A percentile compares a stretch with the other conserved stretches of the same genome.
phyloP scores from a whole-genome alignment of 2,113 vertebrate species.

The Prietella phreatophila region DNA sequence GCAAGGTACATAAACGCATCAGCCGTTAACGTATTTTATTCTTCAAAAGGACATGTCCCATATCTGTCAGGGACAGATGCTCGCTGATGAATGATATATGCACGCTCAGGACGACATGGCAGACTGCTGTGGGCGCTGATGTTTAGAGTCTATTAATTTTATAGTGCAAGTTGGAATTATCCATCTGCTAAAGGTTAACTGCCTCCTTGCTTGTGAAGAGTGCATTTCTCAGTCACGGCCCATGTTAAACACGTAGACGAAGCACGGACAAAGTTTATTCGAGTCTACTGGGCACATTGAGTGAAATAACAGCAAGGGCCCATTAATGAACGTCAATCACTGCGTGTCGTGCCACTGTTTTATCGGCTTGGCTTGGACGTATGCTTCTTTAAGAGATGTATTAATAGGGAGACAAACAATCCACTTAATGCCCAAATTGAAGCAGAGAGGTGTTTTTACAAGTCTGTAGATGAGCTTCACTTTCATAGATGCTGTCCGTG shows the following conservation, averaged over 20 bases:
- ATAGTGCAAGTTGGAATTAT: conserved; percentile 80
- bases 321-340: conserved; percentile 57
- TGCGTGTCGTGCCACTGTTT: conserved; percentile 34
- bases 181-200: conserved; percentile 90
- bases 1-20: conserved; percentile 42
- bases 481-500: conserved; percentile 63
- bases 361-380: conserved; percentile 48
- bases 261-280: conserved; percentile 55
- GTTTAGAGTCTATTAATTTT: conserved; percentile 81
- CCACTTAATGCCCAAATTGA: conserved; percentile 69
- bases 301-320: conserved; percentile 41
- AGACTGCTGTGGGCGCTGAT: conserved; percentile 54
- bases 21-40: conserved; percentile 51
- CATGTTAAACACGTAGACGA: conserved; percentile 28
- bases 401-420: conserved; percentile 68
- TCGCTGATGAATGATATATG: conserved; percentile 48
- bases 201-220: conserved; percentile 79
- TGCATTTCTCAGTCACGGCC: conserved; percentile 72
- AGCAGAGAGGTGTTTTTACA: conserved; percentile 69
- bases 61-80: conserved; percentile 55
- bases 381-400: conserved; percentile 62
- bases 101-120: conserved; percentile 44
- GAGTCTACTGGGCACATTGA: conserved; percentile 43
- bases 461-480: conserved; percentile 61
- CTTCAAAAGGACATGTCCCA: conserved; percentile 53